Evolutionary conservation across 1,140 invertebrate species (phyloP), one percentile per base, ranked within the genome.

Genomic region (Octopus bimaculoides): DNA sequence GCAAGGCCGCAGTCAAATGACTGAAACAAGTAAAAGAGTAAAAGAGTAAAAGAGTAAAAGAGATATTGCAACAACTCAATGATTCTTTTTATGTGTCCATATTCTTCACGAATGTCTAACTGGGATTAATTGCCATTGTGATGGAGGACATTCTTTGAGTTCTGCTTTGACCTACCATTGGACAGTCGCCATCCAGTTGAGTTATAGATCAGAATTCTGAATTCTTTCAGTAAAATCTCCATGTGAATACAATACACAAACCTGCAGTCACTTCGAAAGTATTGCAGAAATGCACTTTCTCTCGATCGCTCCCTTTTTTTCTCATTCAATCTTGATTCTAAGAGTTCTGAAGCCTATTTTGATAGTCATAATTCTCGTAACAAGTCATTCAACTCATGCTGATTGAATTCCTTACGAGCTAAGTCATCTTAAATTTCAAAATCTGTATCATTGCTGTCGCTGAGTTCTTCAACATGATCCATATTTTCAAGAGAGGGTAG

Each of bases 301-400:
- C 61, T 66, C 9, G 9, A 10, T 10, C 61, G 61, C 9, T 66
- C 9, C 9, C 9, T 10, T n/a, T 66, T 66, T 10, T 66, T 66
- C n/a, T 66, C 61, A 66, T 66, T 66, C 61, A 66, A 66, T 66
- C 61, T 66, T n/a, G 61, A 66, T 10, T 9, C 61, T 66, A 66
- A n/a, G 9, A 66, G 61, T 66, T 66, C n/a, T 66, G n/a, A 66
- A 10, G 61, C 61, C 61, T 66, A 9, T 66, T 66, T 66, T 66
- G 61, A 66, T 10, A 66, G 61, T 10, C 61, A 10, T 66, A 66
- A 66, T 10, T 66, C 61, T 66, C 61, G 9, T n/a, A 66, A n/a
- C n/a, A 66, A 66, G 61, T 66, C 61, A 66, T 66, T 66, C 61
- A 66, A 66, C n/a, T 66, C 61, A 66, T 10, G 9, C 61, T 66